Base-by-base conservation (phyloP, 2,797 vertebrate genomes). In the Liparis tanakae region DNA sequence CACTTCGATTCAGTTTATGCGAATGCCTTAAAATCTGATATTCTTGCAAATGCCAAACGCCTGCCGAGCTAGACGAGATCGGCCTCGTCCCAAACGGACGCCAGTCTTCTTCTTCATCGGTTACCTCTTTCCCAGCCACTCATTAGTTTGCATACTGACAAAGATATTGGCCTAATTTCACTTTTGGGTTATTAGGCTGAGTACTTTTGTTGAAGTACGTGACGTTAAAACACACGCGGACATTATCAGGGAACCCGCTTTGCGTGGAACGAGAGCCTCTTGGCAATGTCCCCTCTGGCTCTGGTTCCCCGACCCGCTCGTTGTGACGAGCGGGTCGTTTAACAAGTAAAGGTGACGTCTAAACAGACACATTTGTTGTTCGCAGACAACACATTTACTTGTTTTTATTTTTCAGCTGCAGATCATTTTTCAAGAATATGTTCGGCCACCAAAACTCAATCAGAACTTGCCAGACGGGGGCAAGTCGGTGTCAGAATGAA, bases 11-110 rank as follows among this genome's bases (percentile, higher is more conserved):
- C 41, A 70, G 82, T 86, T 68, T 55, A 70, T 59, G 74, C 61
- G 13, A 79, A 69, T 56, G 80, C 74, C 75, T 88, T 88, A 66
- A 56, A 50, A 73, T 76, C 43, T 74, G 72, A 85, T 61, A 22
- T 39, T 74, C 41, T 46, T 18, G 30, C 70, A 66, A 65, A 60
- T 81, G 87, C 80, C 86, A 90, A 85, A 84, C n/a, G 76, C 82
- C 72, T 46, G 73, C 76, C 74, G 74, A 75, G 64, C 80, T 59
- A 72, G 81, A 66, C 73, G 75, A 63, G 60, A 77, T 50, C 83
- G 74, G 70, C 73, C 69, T 25, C 44, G 44, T 44, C 50, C 65
- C 43, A 36, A 20, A 69, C 57, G 17, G 13, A 76, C 78, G 74
- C 86, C 84, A 84, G 72, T 39, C 76, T 58, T 72, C 79, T 71